Conservation (phyloP, 2,113 vertebrate species). For the Theristicus caerulescens region DNA sequence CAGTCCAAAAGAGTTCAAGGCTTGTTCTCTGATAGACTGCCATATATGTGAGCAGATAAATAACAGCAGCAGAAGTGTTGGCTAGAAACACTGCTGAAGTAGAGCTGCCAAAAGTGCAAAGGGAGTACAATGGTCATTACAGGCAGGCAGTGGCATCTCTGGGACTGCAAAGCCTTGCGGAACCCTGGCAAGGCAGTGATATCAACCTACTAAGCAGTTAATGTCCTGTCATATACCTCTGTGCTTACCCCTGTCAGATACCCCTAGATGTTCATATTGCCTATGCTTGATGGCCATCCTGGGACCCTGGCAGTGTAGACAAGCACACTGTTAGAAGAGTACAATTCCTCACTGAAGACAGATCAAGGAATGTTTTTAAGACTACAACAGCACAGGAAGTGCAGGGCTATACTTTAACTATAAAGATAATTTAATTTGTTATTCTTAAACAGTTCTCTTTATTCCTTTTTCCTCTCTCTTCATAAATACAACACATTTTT, state of each 20-base stretch:
- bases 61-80: neutral
- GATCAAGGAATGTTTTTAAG: slow-evolving; percentile 3
- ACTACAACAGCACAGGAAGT: neutral
- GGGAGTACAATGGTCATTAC: neutral
- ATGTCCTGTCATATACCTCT: slow-evolving; percentile 32
- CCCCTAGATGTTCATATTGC: neutral
- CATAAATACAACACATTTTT: neutral
- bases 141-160: neutral
- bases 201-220: slow-evolving; percentile 13
- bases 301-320: accelerated
- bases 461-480: neutral
- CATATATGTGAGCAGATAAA: neutral
- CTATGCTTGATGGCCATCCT: neutral
- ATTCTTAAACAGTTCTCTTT: neutral
- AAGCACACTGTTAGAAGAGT: neutral
- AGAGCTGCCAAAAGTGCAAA: neutral
- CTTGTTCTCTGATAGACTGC: neutral
- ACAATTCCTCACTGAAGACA: neutral
- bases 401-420: neutral
- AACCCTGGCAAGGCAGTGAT: neutral
- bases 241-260: neutral
- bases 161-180: neutral
- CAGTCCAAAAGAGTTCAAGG: neutral
- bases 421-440: slow-evolving; percentile 16
- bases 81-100: neutral